These are phyloP conservation scores for Ceramica pisi DNA, from an alignment of 2,888 invertebrate genomes.

Conservation along the genomic window DNA sequence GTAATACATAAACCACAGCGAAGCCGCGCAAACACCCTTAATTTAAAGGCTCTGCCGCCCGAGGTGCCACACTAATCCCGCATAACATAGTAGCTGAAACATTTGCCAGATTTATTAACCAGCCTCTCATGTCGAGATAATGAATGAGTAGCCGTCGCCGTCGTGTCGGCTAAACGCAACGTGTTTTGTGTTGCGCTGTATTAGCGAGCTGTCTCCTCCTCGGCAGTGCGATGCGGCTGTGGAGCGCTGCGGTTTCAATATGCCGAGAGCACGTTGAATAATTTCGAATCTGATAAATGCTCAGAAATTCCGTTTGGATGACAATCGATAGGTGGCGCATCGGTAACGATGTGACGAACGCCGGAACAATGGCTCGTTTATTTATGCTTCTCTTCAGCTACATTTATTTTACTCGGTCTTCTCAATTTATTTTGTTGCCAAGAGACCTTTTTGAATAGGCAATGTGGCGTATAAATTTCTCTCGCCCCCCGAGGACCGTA, in stretches of 20 bases:
- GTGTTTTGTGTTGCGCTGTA: slow-evolving; percentile 49
- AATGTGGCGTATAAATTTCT: slow-evolving; percentile 88
- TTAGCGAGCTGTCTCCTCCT: slow-evolving; percentile 26
- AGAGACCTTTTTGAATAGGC: slow-evolving; percentile 87
- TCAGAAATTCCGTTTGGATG: slow-evolving; percentile 63
- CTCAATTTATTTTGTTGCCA: slow-evolving; percentile 83
- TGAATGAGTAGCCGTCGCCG: slow-evolving; percentile 64
- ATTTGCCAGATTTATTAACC: slow-evolving; percentile 76
- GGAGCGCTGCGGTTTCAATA: slow-evolving; percentile 62
- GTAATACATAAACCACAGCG: slow-evolving; percentile 74
- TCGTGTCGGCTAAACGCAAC: slow-evolving; percentile 51
- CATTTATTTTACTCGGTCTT: slow-evolving; percentile 79
- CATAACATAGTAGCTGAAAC: slow-evolving; percentile 77
- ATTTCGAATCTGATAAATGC: slow-evolving; percentile 70
- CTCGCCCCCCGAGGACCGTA: slow-evolving; percentile 76
- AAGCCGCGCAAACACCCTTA: slow-evolving; percentile 73
- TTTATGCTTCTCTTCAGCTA: slow-evolving; percentile 72
- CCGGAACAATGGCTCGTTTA: slow-evolving; percentile 65
- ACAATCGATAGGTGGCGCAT: slow-evolving; percentile 57
- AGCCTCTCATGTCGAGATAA: slow-evolving; percentile 70
- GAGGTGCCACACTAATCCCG: slow-evolving; percentile 74
- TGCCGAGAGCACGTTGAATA: slow-evolving; percentile 60
- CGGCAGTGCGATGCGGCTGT: slow-evolving; percentile 37
- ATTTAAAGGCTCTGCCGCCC: slow-evolving; percentile 72
- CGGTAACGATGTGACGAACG: slow-evolving; percentile 64